Percentiles rank a stretch among this genome's conserved stretches.
These are phyloP conservation scores for Rhagophthalmus giganteus DNA, from an alignment of 2,888 invertebrate species.

Conservation along the genomic window DNA sequence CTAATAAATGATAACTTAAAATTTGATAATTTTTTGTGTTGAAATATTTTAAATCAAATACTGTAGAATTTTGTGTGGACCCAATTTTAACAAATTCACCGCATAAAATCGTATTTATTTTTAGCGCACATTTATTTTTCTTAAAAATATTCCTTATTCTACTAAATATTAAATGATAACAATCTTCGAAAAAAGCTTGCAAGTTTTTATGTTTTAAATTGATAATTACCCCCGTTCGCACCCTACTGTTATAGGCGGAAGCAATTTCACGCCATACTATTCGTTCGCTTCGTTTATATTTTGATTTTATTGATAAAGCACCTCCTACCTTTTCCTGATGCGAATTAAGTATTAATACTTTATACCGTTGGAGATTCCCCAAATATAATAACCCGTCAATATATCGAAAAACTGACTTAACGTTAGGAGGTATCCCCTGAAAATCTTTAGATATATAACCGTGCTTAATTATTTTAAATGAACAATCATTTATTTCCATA, in stretches of 20 bases:
- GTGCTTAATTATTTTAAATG: background rate
- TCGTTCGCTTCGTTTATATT: slow-evolving; percentile 5
- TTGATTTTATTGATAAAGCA: background rate
- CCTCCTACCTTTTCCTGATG: background rate
- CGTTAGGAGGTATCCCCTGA: background rate
- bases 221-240: no score
- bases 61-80: slow-evolving; percentile 2
- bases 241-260: no score
- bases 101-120: slow-evolving; percentile 2
- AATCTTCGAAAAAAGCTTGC: background rate
- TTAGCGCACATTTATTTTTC: background rate
- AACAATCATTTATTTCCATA: slow-evolving; percentile 2
- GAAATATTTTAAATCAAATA: background rate
- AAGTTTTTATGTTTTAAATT: background rate
- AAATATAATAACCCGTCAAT: slow-evolving; percentile 1
- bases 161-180: background rate
- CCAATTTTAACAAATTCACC: slow-evolving; percentile 9
- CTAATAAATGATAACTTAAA: no score
- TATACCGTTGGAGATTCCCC: background rate
- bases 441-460: background rate
- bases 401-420: slow-evolving; percentile 2
- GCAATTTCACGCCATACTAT: no score
- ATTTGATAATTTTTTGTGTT: no score
- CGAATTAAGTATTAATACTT: background rate
- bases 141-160: background rate